These are phyloP conservation scores for Vanacampus margaritifer DNA, from an alignment of 2,113 vertebrate genomes.

Conservation along the genomic window DNA sequence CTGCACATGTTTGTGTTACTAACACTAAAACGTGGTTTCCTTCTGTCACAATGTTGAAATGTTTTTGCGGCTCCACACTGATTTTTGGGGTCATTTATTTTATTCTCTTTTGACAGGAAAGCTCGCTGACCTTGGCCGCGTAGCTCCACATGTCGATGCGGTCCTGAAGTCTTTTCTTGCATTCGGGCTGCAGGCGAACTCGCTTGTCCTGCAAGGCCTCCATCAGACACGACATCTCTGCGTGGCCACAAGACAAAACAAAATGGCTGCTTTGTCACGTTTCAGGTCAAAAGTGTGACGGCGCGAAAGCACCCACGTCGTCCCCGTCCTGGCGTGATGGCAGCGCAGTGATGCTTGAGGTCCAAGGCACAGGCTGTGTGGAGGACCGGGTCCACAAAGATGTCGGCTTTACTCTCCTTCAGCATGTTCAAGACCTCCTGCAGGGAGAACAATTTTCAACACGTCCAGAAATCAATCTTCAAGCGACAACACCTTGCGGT, in stretches of 20 bases:
- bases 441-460: background rate
- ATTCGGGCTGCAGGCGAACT: conserved; percentile 92
- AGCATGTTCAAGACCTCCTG: conserved; percentile 97
- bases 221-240: conserved; percentile 98
- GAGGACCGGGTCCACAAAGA: conserved; percentile 95
- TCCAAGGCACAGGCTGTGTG: conserved; percentile 96
- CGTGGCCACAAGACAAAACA: background rate
- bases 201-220: conserved; percentile 93
- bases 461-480: too few species aligned
- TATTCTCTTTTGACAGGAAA: too few species aligned
- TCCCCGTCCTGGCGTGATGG: conserved; percentile 88
- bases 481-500: too few species aligned
- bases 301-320: conserved; percentile 75
- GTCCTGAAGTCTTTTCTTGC: conserved; percentile 95
- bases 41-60: too few species aligned
- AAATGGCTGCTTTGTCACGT: background rate
- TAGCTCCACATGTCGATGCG: conserved; percentile 99
- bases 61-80: too few species aligned
- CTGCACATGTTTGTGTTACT: too few species aligned
- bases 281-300: background rate
- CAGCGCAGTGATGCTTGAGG: conserved; percentile 96
- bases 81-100: too few species aligned
- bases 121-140: conserved; percentile 83
- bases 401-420: conserved; percentile 97
- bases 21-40: too few species aligned